Evolutionary conservation across 2,888 invertebrate species (phyloP), one percentile per base, ranked within the genome.

Genomic region (Zaprionus lineosus): DNA sequence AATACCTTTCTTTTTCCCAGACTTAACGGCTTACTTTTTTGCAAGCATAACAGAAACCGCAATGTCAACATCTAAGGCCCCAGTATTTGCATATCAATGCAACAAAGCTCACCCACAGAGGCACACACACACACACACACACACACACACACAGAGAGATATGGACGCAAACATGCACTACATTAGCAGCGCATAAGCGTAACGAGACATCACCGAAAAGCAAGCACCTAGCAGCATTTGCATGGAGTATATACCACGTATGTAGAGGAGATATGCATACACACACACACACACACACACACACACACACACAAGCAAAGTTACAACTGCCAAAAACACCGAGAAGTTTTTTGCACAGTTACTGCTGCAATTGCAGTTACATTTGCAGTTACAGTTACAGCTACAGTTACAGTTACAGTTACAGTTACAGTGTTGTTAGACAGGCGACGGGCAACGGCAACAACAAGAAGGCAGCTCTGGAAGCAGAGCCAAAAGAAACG

Each of bases 71-170:
- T 43, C 44, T 41, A 34, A 48, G 33, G 19, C 51, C 33, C 43
- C 50, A 55, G 50, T 56, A 74, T 76, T 77, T 76, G 52, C 78
- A 82, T 82, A 73, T 69, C 70, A 74, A 79, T 76, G 68, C 72
- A 57, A 16, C 34, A 14, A 9, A 24, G 29, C n/a, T 8, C 29
- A 9, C 4, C 9, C 28, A 29, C 9, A 29, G 12, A 26, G 12
- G 26, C 7, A 15, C 18, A 28, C 9, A 19, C n/a, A 33, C 6
- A 15, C 7, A 9, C 26, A 36, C 12, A 53, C 14, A 53, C 12
- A 29, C 11, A 34, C 14, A 18, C 16, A 39, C 2, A 18, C 6
- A n/a, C 14, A 12, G 7, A 37, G 14, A 40, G 2, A 16, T 14
- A 16, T n/a, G n/a, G n/a, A n/a, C n/a, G n/a, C 14, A 15, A 8